Evolutionary conservation across 2,797 vertebrate genomes (phyloP).

Genomic region (Enteromius fasciolatus): DNA sequence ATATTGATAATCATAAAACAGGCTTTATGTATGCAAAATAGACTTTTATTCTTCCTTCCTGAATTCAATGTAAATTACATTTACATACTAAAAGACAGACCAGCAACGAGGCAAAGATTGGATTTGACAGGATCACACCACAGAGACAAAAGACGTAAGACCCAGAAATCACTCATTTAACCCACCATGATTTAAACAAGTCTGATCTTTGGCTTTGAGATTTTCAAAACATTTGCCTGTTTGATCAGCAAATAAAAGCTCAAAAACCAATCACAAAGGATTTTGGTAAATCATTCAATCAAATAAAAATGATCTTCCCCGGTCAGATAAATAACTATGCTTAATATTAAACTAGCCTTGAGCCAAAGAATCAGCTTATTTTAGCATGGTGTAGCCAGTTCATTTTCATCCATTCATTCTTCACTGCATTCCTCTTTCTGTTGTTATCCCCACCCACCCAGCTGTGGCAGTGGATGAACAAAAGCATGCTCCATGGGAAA

Average conservation of each 20-base stretch:
- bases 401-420: slow-evolving; percentile 51
- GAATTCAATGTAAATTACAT: no score
- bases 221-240: neutral
- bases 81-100: slow-evolving; percentile 18
- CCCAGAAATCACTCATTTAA: slow-evolving; percentile 56
- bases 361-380: slow-evolving; percentile 65
- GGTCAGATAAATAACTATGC: neutral
- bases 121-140: slow-evolving; percentile 54
- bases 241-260: neutral
- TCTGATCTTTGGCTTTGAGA: slow-evolving; percentile 62
- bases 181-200: slow-evolving; percentile 66
- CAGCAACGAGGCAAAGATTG: slow-evolving; percentile 5
- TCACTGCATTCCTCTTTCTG: slow-evolving; percentile 43
- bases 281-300: neutral
- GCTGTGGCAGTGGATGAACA: slow-evolving; percentile 77
- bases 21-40: neutral
- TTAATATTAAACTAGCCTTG: neutral
- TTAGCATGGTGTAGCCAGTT: slow-evolving; percentile 64
- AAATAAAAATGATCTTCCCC: neutral
- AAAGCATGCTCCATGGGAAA: slow-evolving; percentile 90
- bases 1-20: neutral
- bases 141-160: slow-evolving; percentile 57
- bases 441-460: slow-evolving; percentile 54
- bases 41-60: neutral
- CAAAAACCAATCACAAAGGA: slow-evolving; percentile 1